Percentiles rank a stretch among this genome's conserved stretches.
These are phyloP conservation scores for Polyommatus iphigenia DNA, from an alignment of 2,888 invertebrate genomes.

Conservation along the genomic window DNA sequence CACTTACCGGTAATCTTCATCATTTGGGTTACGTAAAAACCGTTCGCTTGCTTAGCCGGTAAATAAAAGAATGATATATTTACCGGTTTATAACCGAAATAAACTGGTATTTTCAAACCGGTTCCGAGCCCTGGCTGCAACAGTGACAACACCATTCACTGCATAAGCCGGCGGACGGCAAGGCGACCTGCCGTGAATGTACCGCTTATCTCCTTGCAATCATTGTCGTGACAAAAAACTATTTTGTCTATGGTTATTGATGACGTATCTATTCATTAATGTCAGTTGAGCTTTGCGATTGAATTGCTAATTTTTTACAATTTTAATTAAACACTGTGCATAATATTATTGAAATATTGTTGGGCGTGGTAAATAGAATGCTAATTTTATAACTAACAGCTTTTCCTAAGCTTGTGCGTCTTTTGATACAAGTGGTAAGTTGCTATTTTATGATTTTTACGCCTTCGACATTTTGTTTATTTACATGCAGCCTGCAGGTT, in stretches of 20 bases:
- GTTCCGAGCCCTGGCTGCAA: too few species aligned
- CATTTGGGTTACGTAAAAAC: too few species aligned
- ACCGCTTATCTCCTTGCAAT: too few species aligned
- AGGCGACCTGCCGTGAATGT: too few species aligned
- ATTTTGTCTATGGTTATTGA: not conserved
- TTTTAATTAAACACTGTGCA: slow-evolving; percentile 1
- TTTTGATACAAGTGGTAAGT: slow-evolving; percentile 20
- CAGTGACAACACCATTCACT: too few species aligned
- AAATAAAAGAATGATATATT: too few species aligned
- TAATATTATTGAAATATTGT: not conserved
- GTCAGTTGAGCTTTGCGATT: not conserved
- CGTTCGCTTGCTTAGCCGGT: too few species aligned
- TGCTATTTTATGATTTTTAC: not conserved
- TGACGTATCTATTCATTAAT: not conserved
- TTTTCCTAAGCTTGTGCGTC: not conserved
- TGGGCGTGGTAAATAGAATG: slow-evolving; percentile 19
- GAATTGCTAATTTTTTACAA: not conserved
- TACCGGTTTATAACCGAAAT: too few species aligned
- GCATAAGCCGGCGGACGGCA: too few species aligned
- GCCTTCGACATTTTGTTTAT: slow-evolving; percentile 13
- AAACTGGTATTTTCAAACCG: too few species aligned
- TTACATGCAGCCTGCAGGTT: not conserved
- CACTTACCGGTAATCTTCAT: too few species aligned
- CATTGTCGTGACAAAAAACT: too few species aligned
- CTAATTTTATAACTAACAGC: not conserved